phyloP scores from a whole-genome alignment of 2,113 vertebrate species.

The Trematocara marginatum region DNA sequence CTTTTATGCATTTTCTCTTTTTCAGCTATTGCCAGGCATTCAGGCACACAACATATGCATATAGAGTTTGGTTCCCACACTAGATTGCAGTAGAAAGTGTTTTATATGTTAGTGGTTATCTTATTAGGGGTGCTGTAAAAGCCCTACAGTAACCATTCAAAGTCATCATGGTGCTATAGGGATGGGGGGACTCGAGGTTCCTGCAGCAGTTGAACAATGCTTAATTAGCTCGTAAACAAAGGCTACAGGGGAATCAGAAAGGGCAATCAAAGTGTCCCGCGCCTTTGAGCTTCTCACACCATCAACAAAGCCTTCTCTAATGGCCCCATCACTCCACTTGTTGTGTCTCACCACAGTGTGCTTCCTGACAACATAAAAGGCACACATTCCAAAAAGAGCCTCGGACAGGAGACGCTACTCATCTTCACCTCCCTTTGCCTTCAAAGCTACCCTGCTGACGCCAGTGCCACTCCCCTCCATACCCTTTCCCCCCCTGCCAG shows the following conservation, averaged over 20 bases:
- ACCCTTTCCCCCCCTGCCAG: conserved; percentile 3
- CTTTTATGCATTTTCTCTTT: neutral
- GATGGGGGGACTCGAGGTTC: neutral
- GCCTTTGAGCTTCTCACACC: conserved; percentile 57
- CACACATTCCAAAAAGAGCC: conserved; percentile 56
- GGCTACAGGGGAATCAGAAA: conserved; percentile 64
- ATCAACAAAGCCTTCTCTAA: conserved; percentile 64
- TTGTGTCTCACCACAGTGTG: conserved; percentile 72
- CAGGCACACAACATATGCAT: neutral
- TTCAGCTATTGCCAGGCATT: neutral
- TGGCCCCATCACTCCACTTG: conserved; percentile 63
- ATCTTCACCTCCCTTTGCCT: conserved; percentile 59
- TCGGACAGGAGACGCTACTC: conserved; percentile 48
- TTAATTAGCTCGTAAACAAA: conserved; percentile 80
- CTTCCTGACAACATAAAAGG: conserved; percentile 77
- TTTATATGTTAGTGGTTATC: conserved; percentile 36
- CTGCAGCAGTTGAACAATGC: conserved; percentile 59
- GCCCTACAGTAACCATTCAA: conserved; percentile 50
- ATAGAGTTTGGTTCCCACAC: conserved; percentile 1
- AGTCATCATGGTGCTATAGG: conserved; percentile 32
- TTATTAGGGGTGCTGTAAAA: conserved; percentile 56
- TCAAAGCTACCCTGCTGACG: conserved; percentile 37
- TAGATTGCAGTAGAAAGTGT: neutral
- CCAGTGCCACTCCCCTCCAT: neutral
- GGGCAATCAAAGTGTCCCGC: conserved; percentile 55